These are phyloP conservation scores for Drosophila melanogaster DNA, from an alignment of 1,140 invertebrate genomes.

Conservation along the genomic window DNA sequence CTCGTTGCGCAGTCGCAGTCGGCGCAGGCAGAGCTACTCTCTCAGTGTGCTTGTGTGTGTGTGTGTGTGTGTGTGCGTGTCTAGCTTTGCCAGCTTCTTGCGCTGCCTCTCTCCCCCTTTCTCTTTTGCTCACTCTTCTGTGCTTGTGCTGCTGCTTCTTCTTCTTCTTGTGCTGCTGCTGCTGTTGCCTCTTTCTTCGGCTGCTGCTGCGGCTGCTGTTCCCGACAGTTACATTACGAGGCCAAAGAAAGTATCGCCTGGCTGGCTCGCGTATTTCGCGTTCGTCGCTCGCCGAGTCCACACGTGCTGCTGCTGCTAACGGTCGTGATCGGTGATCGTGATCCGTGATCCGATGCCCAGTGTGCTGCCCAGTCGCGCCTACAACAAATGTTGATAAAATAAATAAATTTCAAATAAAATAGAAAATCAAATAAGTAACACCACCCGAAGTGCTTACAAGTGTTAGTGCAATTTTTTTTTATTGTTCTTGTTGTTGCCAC, in stretches of 20 bases:
- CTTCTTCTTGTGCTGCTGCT: slow-evolving; percentile 13
- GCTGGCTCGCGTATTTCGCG: slow-evolving; percentile 82
- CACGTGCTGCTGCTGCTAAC: slow-evolving; percentile 69
- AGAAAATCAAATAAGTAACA: slow-evolving; percentile 7
- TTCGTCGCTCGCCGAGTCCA: slow-evolving; percentile 83
- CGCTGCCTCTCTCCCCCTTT: slow-evolving; percentile 6
- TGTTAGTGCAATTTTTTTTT: slow-evolving; percentile 56
- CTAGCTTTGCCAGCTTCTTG: slow-evolving; percentile 42
- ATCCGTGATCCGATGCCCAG: slow-evolving; percentile 24
- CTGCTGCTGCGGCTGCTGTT: slow-evolving; percentile 42
- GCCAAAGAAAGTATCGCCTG: slow-evolving; percentile 84
- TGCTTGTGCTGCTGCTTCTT: not conserved
- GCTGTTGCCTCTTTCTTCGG: not conserved
- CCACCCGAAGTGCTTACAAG: slow-evolving; percentile 38
- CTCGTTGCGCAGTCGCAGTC: slow-evolving; percentile 33
- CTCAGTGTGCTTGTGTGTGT: not conserved
- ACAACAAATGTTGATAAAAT: slow-evolving; percentile 6
- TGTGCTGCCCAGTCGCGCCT: slow-evolving; percentile 1
- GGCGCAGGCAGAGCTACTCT: slow-evolving; percentile 20
- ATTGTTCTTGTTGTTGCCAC: slow-evolving; percentile 50
- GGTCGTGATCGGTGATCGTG: slow-evolving; percentile 46
- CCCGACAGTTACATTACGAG: slow-evolving; percentile 83
- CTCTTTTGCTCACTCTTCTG: not conserved
- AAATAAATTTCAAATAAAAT: not conserved
- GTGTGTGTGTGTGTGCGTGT: not conserved